Conservation (phyloP, 2,113 vertebrate species). For the Amphiprion percula region DNA sequence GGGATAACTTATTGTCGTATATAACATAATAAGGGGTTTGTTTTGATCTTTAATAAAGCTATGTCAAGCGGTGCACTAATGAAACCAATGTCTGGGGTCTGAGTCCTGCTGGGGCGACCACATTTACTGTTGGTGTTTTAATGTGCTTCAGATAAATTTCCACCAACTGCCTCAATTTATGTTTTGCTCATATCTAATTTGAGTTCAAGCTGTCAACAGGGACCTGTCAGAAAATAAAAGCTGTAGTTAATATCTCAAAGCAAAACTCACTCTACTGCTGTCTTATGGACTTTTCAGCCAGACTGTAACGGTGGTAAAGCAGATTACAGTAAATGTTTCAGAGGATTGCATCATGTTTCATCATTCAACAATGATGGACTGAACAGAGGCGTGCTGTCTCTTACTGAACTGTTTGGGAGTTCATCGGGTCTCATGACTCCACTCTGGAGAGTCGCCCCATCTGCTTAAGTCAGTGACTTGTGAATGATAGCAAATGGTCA, state of each 20-base stretch:
- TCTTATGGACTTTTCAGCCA: neutral
- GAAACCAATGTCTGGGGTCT: neutral
- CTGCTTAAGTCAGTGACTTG: conserved; percentile 4
- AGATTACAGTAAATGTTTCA: conserved; percentile 10
- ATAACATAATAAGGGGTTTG: conserved; percentile 14
- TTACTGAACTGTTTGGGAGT: conserved; percentile 2
- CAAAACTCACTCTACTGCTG: neutral
- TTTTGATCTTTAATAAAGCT: conserved; percentile 20
- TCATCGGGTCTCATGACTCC: neutral
- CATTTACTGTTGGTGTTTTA: conserved; percentile 1
- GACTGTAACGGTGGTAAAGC: neutral
- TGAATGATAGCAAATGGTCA: too few species aligned
- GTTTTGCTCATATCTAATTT: conserved; percentile 25
- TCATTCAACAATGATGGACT: conserved; percentile 33
- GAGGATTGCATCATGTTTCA: conserved; percentile 29
- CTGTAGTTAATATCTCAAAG: neutral
- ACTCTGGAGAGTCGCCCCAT: neutral
- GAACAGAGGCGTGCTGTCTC: conserved; percentile 2
- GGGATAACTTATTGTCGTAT: neutral
- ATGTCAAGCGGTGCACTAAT: neutral
- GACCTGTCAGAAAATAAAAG: neutral
- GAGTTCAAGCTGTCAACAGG: conserved; percentile 11
- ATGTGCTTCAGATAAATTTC: conserved; percentile 31
- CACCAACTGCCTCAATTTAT: conserved; percentile 12
- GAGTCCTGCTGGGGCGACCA: neutral